Percentiles rank a stretch among this genome's conserved stretches.
These are phyloP conservation scores for Holothuria scabra DNA, from an alignment of 53 echinoderm and acorn worm genomes.

Conservation along the genomic window DNA sequence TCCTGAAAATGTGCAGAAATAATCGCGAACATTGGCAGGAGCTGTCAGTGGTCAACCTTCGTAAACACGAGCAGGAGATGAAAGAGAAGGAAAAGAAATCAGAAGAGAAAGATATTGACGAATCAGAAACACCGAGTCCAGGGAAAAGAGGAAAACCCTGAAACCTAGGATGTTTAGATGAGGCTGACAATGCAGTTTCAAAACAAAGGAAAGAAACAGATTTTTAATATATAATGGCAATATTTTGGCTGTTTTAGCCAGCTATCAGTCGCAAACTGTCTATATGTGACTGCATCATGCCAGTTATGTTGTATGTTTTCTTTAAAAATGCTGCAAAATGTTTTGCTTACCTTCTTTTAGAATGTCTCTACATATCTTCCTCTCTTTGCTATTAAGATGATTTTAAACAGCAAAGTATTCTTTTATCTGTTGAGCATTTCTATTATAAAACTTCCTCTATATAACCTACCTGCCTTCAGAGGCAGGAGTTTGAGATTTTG, in stretches of 20 bases:
- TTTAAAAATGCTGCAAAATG: slow-evolving; percentile 12
- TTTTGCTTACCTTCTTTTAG: too few species aligned
- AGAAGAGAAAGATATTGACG: slow-evolving; percentile 97
- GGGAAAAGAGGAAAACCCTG: slow-evolving; percentile 23
- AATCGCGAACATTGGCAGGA: slow-evolving; percentile 89
- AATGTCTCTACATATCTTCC: too few species aligned
- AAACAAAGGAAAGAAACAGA: not conserved
- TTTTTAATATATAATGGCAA: slow-evolving; percentile 26
- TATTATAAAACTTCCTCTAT: too few species aligned
- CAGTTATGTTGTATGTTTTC: not conserved
- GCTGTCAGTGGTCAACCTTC: slow-evolving; percentile 61
- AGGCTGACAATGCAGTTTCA: not conserved
- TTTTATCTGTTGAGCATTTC: too few species aligned
- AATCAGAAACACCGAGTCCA: slow-evolving; percentile 76
- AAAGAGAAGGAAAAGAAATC: slow-evolving; percentile 52
- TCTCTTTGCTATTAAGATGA: too few species aligned
- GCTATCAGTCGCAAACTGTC: not conserved
- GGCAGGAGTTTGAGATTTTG: too few species aligned
- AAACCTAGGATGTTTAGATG: not conserved
- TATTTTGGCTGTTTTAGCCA: slow-evolving; percentile 18
- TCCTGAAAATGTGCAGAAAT: slow-evolving; percentile 70
- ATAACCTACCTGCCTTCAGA: too few species aligned
- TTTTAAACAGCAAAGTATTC: too few species aligned
- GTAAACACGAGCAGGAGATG: slow-evolving; percentile 63
- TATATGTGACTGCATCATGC: not conserved